A percentile compares a stretch with the other conserved stretches of the same genome.
Evolutionary conservation across 2,888 invertebrate genomes (phyloP).

Genomic region (Phrixothrix hirtus): DNA sequence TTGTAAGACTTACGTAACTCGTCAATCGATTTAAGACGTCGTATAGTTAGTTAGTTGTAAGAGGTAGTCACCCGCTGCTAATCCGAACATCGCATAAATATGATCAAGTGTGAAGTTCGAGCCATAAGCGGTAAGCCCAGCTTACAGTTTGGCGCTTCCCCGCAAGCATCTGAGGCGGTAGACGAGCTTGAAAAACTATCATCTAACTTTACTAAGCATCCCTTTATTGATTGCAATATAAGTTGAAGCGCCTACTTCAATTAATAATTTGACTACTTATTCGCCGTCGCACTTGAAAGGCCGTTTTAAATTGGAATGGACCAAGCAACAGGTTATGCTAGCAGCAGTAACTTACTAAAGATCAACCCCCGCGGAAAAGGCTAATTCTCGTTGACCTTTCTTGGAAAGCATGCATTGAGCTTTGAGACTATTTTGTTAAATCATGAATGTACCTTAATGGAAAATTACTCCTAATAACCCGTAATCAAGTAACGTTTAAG

Average conservation of each 20-base stretch:
- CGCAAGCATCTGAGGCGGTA: slow-evolving; percentile 53
- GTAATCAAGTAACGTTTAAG: slow-evolving; percentile 49
- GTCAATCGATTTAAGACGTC: slow-evolving; percentile 56
- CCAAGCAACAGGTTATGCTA: slow-evolving; percentile 37
- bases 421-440: too few species aligned
- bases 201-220: slow-evolving; percentile 49
- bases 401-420: too few species aligned
- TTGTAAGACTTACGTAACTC: slow-evolving; percentile 44
- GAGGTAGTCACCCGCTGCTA: slow-evolving; percentile 56
- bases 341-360: slow-evolving; percentile 11
- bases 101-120: slow-evolving; percentile 59
- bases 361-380: slow-evolving; percentile 30
- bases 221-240: slow-evolving; percentile 48
- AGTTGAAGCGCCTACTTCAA: slow-evolving; percentile 24
- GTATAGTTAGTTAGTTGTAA: slow-evolving; percentile 50
- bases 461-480: slow-evolving; percentile 8
- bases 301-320: slow-evolving; percentile 35
- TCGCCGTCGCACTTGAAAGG: slow-evolving; percentile 6
- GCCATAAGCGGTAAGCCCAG: slow-evolving; percentile 56
- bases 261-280: neutral
- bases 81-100: slow-evolving; percentile 59
- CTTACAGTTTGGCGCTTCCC: slow-evolving; percentile 56
- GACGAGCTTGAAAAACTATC: slow-evolving; percentile 32
- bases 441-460: too few species aligned
- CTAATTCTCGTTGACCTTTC: slow-evolving; percentile 22